These are phyloP conservation scores for Raja brachyura DNA, from an alignment of 2,113 vertebrate genomes.

Conservation along the genomic window DNA sequence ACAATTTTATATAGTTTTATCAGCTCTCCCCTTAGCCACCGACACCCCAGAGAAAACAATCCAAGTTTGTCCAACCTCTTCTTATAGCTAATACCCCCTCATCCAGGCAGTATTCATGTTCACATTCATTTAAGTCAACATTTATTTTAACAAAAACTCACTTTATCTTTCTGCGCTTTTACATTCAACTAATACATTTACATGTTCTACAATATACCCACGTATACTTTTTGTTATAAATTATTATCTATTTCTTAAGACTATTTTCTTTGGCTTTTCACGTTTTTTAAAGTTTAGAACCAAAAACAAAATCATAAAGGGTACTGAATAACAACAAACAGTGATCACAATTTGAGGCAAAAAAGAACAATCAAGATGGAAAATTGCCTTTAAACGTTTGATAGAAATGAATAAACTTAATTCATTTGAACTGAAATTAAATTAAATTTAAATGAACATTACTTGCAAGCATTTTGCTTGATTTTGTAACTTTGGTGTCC, in stretches of 20 bases:
- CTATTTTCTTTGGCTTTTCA: not conserved
- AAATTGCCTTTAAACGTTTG: constrained; percentile 16
- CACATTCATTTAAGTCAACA: not conserved
- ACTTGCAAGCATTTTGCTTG: not conserved
- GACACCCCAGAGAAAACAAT: too few relatives aligned
- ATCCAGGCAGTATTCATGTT: too few relatives aligned
- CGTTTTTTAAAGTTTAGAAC: not conserved
- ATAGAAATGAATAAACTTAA: constrained; percentile 31
- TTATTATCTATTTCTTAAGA: not conserved
- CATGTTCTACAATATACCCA: not conserved
- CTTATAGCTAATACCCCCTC: too few relatives aligned
- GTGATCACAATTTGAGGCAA: not conserved
- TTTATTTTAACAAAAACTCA: not conserved
- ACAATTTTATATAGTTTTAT: too few relatives aligned
- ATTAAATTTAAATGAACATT: constrained; percentile 13
- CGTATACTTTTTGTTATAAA: not conserved
- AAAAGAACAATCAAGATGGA: not conserved
- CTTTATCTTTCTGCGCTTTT: not conserved
- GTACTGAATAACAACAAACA: not conserved
- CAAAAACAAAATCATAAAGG: not conserved
- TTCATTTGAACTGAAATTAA: not conserved
- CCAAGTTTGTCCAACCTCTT: too few relatives aligned
- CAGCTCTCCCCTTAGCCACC: too few relatives aligned
- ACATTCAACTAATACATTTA: not conserved
- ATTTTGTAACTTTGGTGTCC: not conserved